phyloP scores from a whole-genome alignment of 2,888 invertebrate species.

The Hydroisotoma schaefferi region DNA sequence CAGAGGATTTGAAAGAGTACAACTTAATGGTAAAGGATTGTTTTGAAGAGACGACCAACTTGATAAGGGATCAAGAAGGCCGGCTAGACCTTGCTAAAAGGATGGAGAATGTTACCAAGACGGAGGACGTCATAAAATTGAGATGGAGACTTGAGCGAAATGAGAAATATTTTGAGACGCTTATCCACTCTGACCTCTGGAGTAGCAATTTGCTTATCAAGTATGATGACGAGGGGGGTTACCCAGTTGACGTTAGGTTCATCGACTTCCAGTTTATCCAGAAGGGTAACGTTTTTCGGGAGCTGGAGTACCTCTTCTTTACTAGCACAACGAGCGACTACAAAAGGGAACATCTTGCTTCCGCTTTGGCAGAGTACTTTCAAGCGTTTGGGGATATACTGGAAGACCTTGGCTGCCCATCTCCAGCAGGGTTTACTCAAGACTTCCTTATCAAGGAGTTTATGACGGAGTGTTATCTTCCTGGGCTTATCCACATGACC shows the following conservation, averaged over 20 bases:
- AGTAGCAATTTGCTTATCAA: constrained; percentile 41
- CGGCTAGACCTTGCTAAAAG: constrained; percentile 24
- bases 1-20: not conserved
- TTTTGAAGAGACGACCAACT: constrained; percentile 9
- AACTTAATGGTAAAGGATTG: constrained; percentile 12
- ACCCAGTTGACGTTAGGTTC: constrained; percentile 26
- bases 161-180: constrained; percentile 25
- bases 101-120: constrained; percentile 19
- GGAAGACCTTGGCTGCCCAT: constrained; percentile 12
- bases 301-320: constrained; percentile 26
- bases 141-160: constrained; percentile 10
- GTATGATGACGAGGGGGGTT: constrained; percentile 24
- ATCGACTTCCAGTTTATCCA: constrained; percentile 36
- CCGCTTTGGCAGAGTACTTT: constrained; percentile 19
- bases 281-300: constrained; percentile 22
- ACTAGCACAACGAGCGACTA: constrained; percentile 35
- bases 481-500: constrained; percentile 27
- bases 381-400: constrained; percentile 17
- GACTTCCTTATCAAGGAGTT: constrained; percentile 32
- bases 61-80: constrained; percentile 9
- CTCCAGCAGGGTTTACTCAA: constrained; percentile 27
- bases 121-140: not conserved
- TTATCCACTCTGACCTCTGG: constrained; percentile 42
- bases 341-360: constrained; percentile 16
- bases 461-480: constrained; percentile 9